These are phyloP conservation scores for Blennius ocellaris DNA, from an alignment of 2,113 vertebrate species.

Conservation along the genomic window DNA sequence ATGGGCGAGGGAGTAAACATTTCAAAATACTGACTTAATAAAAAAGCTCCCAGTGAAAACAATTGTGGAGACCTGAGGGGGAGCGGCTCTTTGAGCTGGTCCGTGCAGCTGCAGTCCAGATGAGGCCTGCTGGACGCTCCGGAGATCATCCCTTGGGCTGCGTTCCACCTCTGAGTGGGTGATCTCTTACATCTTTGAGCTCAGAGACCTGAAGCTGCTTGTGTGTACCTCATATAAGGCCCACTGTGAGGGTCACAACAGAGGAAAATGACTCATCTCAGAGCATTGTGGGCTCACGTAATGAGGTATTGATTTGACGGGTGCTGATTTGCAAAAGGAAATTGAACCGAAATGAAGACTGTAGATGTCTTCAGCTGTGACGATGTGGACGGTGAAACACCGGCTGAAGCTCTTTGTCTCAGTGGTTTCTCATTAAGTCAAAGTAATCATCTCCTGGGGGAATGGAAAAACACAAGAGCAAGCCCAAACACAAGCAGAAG, in stretches of 20 bases:
- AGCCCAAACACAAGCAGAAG: slow-evolving; percentile 1
- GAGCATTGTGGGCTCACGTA: slow-evolving; percentile 50
- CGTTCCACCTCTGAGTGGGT: slow-evolving; percentile 41
- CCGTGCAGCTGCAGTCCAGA: slow-evolving; percentile 67
- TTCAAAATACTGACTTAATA: slow-evolving; percentile 76
- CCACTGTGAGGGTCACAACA: slow-evolving; percentile 10
- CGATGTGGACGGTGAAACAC: background rate
- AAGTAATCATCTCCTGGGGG: slow-evolving; percentile 23
- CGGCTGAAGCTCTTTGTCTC: slow-evolving; percentile 6
- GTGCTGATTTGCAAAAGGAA: slow-evolving; percentile 30
- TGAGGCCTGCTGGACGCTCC: slow-evolving; percentile 43
- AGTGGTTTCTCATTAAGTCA: slow-evolving; percentile 4
- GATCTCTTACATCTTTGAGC: slow-evolving; percentile 44
- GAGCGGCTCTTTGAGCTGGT: slow-evolving; percentile 39
- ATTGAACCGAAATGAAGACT: slow-evolving; percentile 58
- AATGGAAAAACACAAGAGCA: background rate
- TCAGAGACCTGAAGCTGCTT: slow-evolving; percentile 27
- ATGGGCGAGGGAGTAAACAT: slow-evolving; percentile 61
- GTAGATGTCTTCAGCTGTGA: slow-evolving; percentile 1
- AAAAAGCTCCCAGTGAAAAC: slow-evolving; percentile 66
- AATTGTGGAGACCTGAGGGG: slow-evolving; percentile 48
- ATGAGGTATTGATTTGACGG: slow-evolving; percentile 69
- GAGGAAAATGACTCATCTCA: slow-evolving; percentile 53
- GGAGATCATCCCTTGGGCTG: slow-evolving; percentile 20
- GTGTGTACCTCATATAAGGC: slow-evolving; percentile 2